These are phyloP conservation scores for Myrmophylax atrothorax DNA, from an alignment of 2,113 vertebrate genomes.

Conservation along the genomic window DNA sequence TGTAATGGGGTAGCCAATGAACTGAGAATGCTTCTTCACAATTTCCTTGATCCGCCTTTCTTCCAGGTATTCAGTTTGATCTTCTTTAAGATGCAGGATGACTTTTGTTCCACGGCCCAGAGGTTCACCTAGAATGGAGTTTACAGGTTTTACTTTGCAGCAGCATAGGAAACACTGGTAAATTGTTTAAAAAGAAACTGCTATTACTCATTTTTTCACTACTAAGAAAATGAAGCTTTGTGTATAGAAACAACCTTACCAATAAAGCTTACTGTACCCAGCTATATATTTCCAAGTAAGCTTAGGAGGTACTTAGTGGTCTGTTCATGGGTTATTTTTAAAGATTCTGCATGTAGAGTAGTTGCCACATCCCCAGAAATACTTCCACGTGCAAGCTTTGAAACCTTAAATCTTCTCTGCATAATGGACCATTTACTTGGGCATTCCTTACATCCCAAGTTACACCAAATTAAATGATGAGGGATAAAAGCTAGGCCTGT, in stretches of 20 bases:
- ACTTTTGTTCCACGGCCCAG: conserved; percentile 85
- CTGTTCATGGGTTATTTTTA: accelerated
- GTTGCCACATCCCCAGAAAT: accelerated
- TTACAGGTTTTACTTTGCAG: background rate
- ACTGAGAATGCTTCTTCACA: conserved; percentile 86
- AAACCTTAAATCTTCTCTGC: accelerated
- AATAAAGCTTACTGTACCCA: accelerated
- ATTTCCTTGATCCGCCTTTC: conserved; percentile 84
- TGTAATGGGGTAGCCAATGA: conserved; percentile 85
- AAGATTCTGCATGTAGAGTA: accelerated
- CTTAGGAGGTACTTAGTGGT: accelerated
- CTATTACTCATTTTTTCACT: accelerated
- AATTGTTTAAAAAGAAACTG: accelerated
- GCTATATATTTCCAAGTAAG: accelerated
- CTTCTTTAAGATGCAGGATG: conserved; percentile 83
- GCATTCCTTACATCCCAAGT: accelerated
- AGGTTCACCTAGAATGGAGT: conserved; percentile 70
- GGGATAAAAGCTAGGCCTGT: accelerated
- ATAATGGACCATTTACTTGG: accelerated
- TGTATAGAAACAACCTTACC: accelerated
- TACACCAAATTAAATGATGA: accelerated
- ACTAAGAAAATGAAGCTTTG: accelerated
- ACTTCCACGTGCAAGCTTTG: accelerated
- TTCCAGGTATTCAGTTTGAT: conserved; percentile 83
- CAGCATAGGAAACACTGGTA: accelerated